phyloP scores from a whole-genome alignment of 2,113 vertebrate species.

The Elaphurus davidianus region DNA sequence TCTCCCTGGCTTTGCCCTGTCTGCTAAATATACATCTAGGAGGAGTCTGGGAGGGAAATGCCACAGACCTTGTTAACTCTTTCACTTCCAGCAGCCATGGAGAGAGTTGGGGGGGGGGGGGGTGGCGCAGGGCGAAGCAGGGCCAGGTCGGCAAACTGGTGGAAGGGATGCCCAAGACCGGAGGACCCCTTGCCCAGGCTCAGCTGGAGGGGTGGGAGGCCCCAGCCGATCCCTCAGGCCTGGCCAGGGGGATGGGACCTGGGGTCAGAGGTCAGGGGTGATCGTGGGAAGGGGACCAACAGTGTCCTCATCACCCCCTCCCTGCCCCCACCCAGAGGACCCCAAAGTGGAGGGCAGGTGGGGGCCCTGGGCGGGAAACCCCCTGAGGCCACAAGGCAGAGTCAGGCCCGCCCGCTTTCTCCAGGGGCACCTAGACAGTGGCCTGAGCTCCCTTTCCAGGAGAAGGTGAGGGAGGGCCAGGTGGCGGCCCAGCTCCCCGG shows the following conservation, averaged over 20 bases:
- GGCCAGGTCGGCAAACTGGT: accelerated
- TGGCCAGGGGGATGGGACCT: neutral
- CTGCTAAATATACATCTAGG: slow-evolving; percentile 56
- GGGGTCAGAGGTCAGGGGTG: neutral
- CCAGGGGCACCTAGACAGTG: neutral
- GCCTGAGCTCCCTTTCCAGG: neutral
- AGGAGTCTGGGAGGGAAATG: neutral
- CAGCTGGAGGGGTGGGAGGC: no score
- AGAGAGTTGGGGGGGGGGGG: neutral
- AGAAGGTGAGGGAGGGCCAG: neutral
- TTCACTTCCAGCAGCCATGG: neutral
- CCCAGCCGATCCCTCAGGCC: neutral
- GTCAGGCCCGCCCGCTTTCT: neutral
- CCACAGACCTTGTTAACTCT: neutral
- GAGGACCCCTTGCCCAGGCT: neutral
- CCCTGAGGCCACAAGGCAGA: accelerated
- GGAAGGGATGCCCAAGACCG: no score
- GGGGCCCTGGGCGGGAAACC: no score
- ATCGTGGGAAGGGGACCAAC: neutral
- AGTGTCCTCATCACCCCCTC: no score
- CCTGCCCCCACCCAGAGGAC: neutral
- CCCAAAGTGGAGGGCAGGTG: neutral
- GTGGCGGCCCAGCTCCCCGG: neutral
- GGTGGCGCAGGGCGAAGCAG: no score
- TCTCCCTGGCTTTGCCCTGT: neutral